Evolutionary conservation across 2,113 vertebrate genomes (phyloP).

Genomic region (Melanocharis versteri): DNA sequence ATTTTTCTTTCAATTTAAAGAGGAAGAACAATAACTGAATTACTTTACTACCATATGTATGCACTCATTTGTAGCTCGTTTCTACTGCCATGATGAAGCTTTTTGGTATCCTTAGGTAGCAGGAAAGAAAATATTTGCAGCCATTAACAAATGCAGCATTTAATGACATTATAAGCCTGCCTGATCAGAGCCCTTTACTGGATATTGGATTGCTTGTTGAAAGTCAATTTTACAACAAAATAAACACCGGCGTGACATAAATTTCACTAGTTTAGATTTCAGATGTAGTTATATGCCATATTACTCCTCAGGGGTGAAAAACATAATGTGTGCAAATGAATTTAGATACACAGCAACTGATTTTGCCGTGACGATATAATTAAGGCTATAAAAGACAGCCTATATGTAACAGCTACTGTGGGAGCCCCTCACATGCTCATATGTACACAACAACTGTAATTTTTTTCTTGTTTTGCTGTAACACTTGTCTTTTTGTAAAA

Average conservation of each 20-base stretch:
- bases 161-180: constrained; percentile 56
- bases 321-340: constrained; percentile 66
- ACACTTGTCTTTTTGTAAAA: constrained; percentile 32
- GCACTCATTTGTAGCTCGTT: constrained; percentile 47
- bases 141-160: constrained; percentile 42
- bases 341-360: constrained; percentile 60
- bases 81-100: constrained; percentile 26
- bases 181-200: constrained; percentile 37
- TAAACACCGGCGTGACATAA: constrained; percentile 47
- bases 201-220: constrained; percentile 26
- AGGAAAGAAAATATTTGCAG: constrained; percentile 46
- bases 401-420: constrained; percentile 59
- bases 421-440: background rate
- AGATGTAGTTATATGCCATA: constrained; percentile 58
- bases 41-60: constrained; percentile 1
- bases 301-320: constrained; percentile 65
- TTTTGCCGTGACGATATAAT: constrained; percentile 68
- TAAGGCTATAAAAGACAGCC: constrained; percentile 69
- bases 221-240: constrained; percentile 64
- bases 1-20: constrained; percentile 45
- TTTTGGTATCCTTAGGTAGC: constrained; percentile 22
- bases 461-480: constrained; percentile 52
- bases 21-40: background rate
- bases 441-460: background rate
- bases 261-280: constrained; percentile 61